Evolutionary conservation across 2,113 vertebrate genomes (phyloP).

Genomic region (Leucosticte australis): DNA sequence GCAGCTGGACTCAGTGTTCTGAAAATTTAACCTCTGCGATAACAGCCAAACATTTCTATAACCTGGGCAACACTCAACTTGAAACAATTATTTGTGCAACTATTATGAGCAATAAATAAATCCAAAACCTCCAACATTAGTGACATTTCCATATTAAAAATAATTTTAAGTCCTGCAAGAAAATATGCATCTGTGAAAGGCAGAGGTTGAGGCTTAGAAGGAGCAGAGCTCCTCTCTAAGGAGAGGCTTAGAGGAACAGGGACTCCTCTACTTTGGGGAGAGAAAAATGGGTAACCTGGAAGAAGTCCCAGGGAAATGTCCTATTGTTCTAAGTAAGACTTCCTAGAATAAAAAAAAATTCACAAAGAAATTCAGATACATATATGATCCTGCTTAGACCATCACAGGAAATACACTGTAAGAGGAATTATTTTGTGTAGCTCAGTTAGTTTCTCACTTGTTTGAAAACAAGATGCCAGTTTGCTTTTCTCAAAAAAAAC

Average conservation of each 20-base stretch:
- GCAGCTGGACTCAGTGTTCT: background rate
- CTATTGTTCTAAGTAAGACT: background rate
- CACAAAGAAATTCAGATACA: background rate
- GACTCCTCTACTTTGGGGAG: background rate
- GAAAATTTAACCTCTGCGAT: background rate
- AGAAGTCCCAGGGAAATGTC: background rate
- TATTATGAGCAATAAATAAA: background rate
- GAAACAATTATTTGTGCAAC: background rate
- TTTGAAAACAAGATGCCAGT: background rate
- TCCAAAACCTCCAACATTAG: rapidly evolving
- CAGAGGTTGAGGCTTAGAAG: background rate
- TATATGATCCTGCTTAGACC: background rate
- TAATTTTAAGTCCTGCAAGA: background rate
- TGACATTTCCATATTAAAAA: background rate
- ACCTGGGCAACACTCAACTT: background rate
- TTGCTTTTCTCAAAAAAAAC: background rate
- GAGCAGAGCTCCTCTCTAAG: background rate
- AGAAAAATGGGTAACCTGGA: background rate
- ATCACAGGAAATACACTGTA: background rate
- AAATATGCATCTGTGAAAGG: background rate
- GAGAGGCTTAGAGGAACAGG: background rate
- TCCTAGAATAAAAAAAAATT: background rate
- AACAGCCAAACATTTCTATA: background rate
- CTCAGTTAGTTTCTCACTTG: background rate
- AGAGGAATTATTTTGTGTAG: background rate